Percentiles rank a stretch among this genome's conserved stretches.
These are phyloP conservation scores for Oreochromis aureus DNA, from an alignment of 2,113 vertebrate species.

Conservation along the genomic window DNA sequence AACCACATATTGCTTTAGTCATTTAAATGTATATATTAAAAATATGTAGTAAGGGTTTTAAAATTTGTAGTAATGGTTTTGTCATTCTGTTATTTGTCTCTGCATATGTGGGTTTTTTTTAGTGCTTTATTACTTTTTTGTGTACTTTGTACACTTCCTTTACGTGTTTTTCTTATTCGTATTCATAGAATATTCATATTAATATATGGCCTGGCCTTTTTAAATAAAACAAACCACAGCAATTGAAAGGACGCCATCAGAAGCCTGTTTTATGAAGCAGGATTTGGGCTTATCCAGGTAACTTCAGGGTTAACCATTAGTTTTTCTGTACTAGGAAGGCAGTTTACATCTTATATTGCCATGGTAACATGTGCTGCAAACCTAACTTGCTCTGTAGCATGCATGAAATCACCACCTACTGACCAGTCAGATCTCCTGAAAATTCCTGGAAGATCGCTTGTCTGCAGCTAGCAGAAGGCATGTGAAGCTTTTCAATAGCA, in stretches of 20 bases:
- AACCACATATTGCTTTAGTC: background rate
- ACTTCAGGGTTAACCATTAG: accelerated
- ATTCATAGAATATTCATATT: background rate
- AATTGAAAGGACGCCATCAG: background rate
- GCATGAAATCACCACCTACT: background rate
- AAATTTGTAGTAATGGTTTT: background rate
- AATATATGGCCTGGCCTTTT: background rate
- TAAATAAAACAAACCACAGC: background rate
- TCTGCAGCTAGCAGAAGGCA: background rate
- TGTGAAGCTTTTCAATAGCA: background rate
- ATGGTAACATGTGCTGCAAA: background rate
- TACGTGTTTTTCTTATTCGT: accelerated
- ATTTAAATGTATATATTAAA: background rate
- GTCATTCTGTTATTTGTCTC: background rate
- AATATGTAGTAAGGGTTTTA: background rate
- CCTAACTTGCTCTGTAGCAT: background rate
- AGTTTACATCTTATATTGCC: background rate
- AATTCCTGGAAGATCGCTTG: background rate
- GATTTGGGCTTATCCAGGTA: background rate
- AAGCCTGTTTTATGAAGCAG: background rate
- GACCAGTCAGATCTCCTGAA: background rate
- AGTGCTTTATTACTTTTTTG: background rate
- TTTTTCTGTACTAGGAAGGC: background rate
- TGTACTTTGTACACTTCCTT: background rate
- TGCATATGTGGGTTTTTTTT: background rate